Evolutionary conservation across 2,888 invertebrate species (phyloP), one percentile per base, ranked within the genome.

Genomic region (Candidula unifasciata): DNA sequence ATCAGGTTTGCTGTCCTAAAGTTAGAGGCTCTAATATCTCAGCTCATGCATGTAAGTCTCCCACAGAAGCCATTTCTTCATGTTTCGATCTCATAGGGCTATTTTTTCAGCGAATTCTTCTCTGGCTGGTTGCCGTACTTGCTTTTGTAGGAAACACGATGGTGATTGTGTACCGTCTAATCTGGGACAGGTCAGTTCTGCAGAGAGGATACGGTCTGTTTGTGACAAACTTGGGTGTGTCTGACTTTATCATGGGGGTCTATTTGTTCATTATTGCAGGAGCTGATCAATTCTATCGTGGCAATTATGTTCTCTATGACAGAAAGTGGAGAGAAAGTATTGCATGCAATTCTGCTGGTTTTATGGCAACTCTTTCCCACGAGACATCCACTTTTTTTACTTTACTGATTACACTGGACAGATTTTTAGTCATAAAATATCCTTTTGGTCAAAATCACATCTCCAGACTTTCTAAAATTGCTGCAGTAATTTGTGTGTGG

Each of bases 321-420:
- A 76, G 74, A 21, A 2, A 83, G 8, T 91, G 91, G 91, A 82
- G 88, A 30, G 73, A 85, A 54, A 89, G 90, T 33, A 30, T 35
- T 3, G 71, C 80, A 16, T 91, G 91, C 79, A 81, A 87, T 54
- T 6, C 88, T 64, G 87, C 90, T 8, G 91, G 91, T n/a, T 81
- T 87, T 64, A 66, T 90, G 27, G 83, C 89, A n/a, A 87, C 89
- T 0, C 33, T 90, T 33, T 95, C 95, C 82, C 95, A 95, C 85
- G 95, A 95, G 91, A 95, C 95, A 6, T 96, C 95, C 0, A 95
- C 95, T 0, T 91, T 95, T 86, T 94, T 95, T 80, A 93, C 96
- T 21, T 94, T 95, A 0, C 89, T 95, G 85, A 95, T 96, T 83
- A 96, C 95, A 0, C 94, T 95, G 93, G 95, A 96, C 91, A 94